These are phyloP conservation scores for Esperia sulphurella DNA, from an alignment of 2,888 invertebrate species.

Conservation along the genomic window DNA sequence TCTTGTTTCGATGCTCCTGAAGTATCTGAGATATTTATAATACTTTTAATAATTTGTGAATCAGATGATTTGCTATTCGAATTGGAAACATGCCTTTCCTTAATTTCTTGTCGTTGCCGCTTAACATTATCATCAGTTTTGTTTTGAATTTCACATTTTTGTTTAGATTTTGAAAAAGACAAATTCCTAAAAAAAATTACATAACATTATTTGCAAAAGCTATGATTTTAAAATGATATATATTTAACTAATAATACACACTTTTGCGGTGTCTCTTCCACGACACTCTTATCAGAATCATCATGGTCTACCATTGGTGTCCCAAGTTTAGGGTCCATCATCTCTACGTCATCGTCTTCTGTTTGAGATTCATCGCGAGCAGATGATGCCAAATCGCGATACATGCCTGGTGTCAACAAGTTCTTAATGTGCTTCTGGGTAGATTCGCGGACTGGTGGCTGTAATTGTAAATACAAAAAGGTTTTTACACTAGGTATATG, in stretches of 20 bases:
- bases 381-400: conserved; percentile 25
- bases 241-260: conserved; percentile 26
- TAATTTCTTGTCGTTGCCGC: conserved; percentile 8
- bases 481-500: not conserved
- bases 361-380: conserved; percentile 13
- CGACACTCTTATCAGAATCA: conserved; percentile 59
- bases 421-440: conserved; percentile 32
- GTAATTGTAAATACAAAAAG: not conserved
- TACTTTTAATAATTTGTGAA: conserved; percentile 24
- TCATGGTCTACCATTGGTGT: conserved; percentile 40
- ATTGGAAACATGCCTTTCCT: not conserved
- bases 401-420: conserved; percentile 42
- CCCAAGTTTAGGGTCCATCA: conserved; percentile 16
- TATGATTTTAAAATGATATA: not conserved
- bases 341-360: conserved; percentile 12
- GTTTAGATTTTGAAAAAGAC: conserved; percentile 41
- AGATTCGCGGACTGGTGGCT: conserved; percentile 1
- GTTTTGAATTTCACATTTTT: conserved; percentile 23
- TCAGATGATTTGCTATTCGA: conserved; percentile 8
- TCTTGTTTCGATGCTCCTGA: conserved; percentile 29
- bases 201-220: not conserved
- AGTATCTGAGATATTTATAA: conserved; percentile 45
- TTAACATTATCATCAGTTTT: not conserved
- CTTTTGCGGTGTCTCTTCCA: conserved; percentile 75
- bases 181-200: conserved; percentile 35